Evolutionary conservation across 2,113 vertebrate genomes (phyloP).

Genomic region (Prunella fulvescens): DNA sequence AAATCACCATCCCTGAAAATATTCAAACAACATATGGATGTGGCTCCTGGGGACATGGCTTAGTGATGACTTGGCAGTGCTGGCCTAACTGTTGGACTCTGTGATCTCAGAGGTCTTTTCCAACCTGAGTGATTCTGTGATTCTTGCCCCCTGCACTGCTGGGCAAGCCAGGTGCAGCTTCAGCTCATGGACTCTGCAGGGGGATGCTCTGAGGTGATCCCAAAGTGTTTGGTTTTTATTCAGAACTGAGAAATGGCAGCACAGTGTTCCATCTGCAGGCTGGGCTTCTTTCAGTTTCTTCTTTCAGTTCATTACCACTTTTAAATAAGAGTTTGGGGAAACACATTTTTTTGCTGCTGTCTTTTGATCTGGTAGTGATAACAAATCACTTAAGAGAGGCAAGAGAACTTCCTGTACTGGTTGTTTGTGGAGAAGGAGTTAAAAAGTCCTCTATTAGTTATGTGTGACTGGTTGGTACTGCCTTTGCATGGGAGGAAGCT

Average conservation of each 20-base stretch:
- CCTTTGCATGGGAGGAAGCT: neutral
- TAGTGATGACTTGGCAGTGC: neutral
- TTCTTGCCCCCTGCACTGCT: neutral
- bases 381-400: neutral
- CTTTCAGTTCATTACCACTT: neutral
- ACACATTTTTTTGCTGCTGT: neutral
- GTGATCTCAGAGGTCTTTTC: neutral
- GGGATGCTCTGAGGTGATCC: neutral
- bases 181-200: accelerated
- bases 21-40: neutral
- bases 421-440: neutral
- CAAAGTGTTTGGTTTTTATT: neutral
- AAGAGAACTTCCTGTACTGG: neutral
- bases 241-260: neutral
- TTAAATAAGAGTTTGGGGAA: neutral
- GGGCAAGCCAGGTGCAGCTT: neutral
- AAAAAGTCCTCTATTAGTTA: neutral
- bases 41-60: neutral
- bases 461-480: neutral
- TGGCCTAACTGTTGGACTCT: accelerated
- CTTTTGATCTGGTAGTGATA: neutral
- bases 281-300: neutral
- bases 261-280: neutral
- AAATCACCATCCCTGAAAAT: neutral
- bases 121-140: neutral